Evolutionary conservation across 2,797 vertebrate genomes (phyloP).

Genomic region (Poecilia picta): DNA sequence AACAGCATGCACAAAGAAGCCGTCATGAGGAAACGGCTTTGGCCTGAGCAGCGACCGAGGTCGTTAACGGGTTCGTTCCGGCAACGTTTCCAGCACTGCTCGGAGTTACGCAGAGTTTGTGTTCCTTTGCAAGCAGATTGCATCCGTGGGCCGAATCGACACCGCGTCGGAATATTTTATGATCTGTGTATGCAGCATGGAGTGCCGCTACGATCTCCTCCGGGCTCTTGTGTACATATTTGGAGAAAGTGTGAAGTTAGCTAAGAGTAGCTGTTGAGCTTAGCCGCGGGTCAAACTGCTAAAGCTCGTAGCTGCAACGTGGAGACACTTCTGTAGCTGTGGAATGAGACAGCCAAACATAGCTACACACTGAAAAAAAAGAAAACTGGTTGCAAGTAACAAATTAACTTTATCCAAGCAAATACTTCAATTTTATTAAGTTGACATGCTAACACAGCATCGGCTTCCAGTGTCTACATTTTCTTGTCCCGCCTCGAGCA

Average conservation of each 20-base stretch:
- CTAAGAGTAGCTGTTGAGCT: constrained; percentile 41
- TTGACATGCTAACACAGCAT: not conserved
- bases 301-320: constrained; percentile 47
- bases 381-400: too few species aligned
- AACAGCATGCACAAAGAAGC: constrained; percentile 35
- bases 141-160: constrained; percentile 74
- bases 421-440: too few species aligned
- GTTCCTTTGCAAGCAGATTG: constrained; percentile 69
- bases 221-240: constrained; percentile 70
- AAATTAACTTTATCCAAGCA: too few species aligned
- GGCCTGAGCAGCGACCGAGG: constrained; percentile 48
- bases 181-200: constrained; percentile 45
- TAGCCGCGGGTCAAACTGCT: constrained; percentile 48
- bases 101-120: constrained; percentile 41
- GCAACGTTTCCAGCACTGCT: constrained; percentile 68
- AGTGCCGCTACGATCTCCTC: constrained; percentile 48
- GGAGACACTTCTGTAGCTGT: constrained; percentile 43
- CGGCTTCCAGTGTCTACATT: not conserved
- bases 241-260: constrained; percentile 64
- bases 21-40: constrained; percentile 60
- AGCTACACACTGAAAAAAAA: not conserved
- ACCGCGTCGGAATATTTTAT: constrained; percentile 64
- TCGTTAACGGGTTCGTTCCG: constrained; percentile 57
- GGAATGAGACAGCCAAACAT: constrained; percentile 33
- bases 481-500: not conserved